These are phyloP conservation scores for Tiphia femorata DNA, from an alignment of 2,888 invertebrate species.

Conservation along the genomic window DNA sequence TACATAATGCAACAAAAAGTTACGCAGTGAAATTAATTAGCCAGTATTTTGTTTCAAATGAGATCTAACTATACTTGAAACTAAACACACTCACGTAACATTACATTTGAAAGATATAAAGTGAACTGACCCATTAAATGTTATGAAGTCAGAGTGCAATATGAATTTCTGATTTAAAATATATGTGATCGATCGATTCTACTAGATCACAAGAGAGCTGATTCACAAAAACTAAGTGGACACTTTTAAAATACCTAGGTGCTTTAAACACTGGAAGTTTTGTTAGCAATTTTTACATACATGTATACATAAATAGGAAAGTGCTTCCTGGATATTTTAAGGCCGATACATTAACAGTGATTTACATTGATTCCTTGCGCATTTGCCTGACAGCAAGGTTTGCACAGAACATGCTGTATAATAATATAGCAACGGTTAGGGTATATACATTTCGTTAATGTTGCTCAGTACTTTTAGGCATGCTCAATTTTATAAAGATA, in stretches of 20 bases:
- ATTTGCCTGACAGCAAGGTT: constrained; percentile 17
- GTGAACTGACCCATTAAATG: no score
- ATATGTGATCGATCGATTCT: no score
- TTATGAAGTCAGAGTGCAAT: no score
- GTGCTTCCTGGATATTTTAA: constrained; percentile 10
- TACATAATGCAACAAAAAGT: constrained; percentile 28
- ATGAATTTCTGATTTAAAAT: no score
- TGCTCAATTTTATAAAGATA: no score
- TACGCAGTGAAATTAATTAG: constrained; percentile 24
- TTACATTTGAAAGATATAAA: no score
- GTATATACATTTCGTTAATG: no score
- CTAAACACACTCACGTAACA: neutral
- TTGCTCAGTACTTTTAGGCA: no score
- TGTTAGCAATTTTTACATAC: constrained; percentile 12
- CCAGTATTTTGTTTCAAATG: constrained; percentile 25
- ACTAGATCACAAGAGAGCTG: no score
- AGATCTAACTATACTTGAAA: constrained; percentile 11
- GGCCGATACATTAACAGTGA: constrained; percentile 3
- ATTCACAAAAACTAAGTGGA: no score
- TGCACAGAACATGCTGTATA: constrained; percentile 1
- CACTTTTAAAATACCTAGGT: no score
- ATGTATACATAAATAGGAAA: constrained; percentile 2
- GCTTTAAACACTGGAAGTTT: constrained; percentile 4
- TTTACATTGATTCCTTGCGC: constrained; percentile 20
- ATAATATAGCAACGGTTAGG: no score